phyloP scores from a whole-genome alignment of 2,888 invertebrate genomes.

The Muscina levida region DNA sequence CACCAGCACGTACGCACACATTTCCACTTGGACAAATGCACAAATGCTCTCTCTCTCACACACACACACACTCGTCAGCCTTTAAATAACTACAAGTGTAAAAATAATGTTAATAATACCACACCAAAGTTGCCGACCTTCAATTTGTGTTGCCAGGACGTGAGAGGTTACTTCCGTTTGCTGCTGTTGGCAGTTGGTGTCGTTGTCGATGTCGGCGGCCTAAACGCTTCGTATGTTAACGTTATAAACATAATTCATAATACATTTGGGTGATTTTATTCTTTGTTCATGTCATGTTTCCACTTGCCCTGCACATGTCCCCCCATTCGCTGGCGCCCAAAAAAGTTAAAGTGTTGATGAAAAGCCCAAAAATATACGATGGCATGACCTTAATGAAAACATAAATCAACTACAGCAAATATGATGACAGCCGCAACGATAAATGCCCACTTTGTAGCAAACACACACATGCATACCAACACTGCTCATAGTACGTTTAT shows the following conservation, averaged over 20 bases:
- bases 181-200: not conserved
- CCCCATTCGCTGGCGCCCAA: conserved; percentile 7
- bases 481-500: no score
- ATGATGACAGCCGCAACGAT: conserved; percentile 30
- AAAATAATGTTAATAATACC: conserved; percentile 41
- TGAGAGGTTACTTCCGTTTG: conserved; percentile 18
- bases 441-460: no score
- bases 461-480: no score
- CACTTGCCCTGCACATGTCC: not conserved
- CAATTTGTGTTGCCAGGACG: conserved; percentile 32
- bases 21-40: no score
- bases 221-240: conserved; percentile 3
- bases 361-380: no score
- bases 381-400: conserved; percentile 75
- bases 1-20: conserved; percentile 18
- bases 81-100: conserved; percentile 33
- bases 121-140: conserved; percentile 44
- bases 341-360: conserved; percentile 49
- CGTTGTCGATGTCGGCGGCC: not conserved
- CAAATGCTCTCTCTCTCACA: no score
- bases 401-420: conserved; percentile 72
- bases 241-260: conserved; percentile 23
- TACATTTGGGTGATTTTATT: conserved; percentile 15
- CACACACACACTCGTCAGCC: conserved; percentile 7
- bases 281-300: not conserved